These are phyloP conservation scores for Lordiphosa mommai DNA, from an alignment of 1,140 invertebrate genomes.

Conservation along the genomic window DNA sequence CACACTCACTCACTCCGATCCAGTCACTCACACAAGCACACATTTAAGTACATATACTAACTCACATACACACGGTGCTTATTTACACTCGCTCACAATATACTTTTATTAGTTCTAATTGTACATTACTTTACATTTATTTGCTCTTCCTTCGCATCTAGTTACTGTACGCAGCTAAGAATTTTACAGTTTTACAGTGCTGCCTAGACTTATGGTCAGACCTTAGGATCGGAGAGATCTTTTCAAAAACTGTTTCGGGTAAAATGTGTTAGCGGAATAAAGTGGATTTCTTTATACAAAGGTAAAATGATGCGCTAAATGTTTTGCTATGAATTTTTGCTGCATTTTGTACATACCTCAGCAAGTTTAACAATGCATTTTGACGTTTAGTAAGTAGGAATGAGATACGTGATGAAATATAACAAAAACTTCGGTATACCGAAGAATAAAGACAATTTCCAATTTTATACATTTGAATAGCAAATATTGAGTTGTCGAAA, in stretches of 20 bases:
- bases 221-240: slow-evolving; percentile 2
- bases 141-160: slow-evolving; percentile 33
- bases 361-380: slow-evolving; percentile 11
- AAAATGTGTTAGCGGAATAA: not conserved
- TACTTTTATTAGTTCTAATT: slow-evolving; percentile 50
- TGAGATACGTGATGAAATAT: slow-evolving; percentile 8
- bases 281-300: no score
- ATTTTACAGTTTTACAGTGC: slow-evolving; percentile 53
- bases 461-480: no score
- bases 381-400: not conserved
- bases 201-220: slow-evolving; percentile 40
- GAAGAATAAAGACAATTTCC: slow-evolving; percentile 19
- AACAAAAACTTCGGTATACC: slow-evolving; percentile 37
- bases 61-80: slow-evolving; percentile 14
- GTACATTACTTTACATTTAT: slow-evolving; percentile 62
- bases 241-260: not conserved
- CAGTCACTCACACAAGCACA: no score
- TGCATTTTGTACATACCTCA: slow-evolving; percentile 43
- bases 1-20: not conserved
- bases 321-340: slow-evolving; percentile 11
- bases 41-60: not conserved
- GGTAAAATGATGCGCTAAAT: slow-evolving; percentile 16
- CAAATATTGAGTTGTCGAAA: no score
- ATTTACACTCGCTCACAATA: slow-evolving; percentile 2
- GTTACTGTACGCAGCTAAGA: slow-evolving; percentile 45